Base-by-base conservation (phyloP, 2,888 invertebrate genomes). In the Lacanobia wlatinum region DNA sequence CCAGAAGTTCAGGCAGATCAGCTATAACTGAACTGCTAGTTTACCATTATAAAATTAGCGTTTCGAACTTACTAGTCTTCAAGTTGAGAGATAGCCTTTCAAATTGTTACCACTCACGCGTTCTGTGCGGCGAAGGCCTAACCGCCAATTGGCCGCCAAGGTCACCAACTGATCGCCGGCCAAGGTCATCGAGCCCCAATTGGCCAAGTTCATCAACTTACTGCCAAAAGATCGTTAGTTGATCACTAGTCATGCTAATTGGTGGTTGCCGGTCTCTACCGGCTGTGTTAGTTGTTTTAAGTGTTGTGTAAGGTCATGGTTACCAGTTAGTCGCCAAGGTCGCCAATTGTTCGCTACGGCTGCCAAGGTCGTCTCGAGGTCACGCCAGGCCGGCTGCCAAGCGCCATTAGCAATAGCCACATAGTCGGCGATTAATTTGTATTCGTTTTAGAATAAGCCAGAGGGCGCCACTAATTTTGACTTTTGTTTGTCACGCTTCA, bases 401-500 rank as follows among this genome's bases (percentile, higher is more conserved):
- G 88, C 88, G 89, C 88, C 88, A 78, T 87, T 93, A 96, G 97
- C 96, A 96, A 96, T 96, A 96, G 95, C 95, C 96, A 95, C 94
- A 94, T 94, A 96, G 95, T 94, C 92, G 95, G 94, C 94, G 89
- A 87, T 94, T 95, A 89, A 91, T 95, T 95, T 95, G 86, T 96
- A 96, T 96, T 96, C 96, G 96, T 95, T 96, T 95, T 96, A 96
- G 96, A 96, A 95, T 96, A 96, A 93, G 95, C 95, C 94, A 88
- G 83, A 90, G 89, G 94, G 95, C 94, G 92, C 90, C 91, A 94
- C 90, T 92, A 87, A 90, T 91, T 94, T 93, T 90, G 89, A 88
- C 89, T 92, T 93, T 90, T 64, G 78, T 86, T 86, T 83, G 73
- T 93, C 96, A 96, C 95, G 96, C 96, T 96, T 96, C 94, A 92